Percentiles rank a stretch among this genome's conserved stretches.
These are phyloP conservation scores for Agriopis marginaria DNA, from an alignment of 2,888 invertebrate species.

Conservation along the genomic window DNA sequence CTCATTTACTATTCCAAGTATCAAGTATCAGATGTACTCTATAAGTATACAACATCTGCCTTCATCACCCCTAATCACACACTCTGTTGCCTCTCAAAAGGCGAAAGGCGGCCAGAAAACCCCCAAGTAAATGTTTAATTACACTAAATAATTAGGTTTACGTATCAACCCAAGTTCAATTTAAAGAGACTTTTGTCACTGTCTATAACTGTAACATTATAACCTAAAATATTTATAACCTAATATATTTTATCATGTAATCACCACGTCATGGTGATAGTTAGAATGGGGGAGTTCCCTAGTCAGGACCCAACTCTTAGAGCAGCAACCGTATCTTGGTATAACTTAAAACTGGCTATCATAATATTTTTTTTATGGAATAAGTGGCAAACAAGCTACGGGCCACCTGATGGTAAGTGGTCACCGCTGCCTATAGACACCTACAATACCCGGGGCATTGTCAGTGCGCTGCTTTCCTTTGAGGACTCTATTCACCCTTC, in stretches of 20 bases:
- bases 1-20: constrained; percentile 21
- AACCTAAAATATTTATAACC: neutral
- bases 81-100: constrained; percentile 72
- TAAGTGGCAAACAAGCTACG: no score
- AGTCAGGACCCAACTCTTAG: no score
- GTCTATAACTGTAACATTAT: neutral
- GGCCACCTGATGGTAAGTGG: no score
- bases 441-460: no score
- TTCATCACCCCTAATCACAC: constrained; percentile 74
- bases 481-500: no score
- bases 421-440: no score
- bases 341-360: no score
- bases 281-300: no score
- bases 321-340: no score
- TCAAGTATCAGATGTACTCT: constrained; percentile 19
- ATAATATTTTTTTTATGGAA: no score
- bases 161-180: constrained; percentile 35
- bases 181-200: constrained; percentile 21
- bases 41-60: constrained; percentile 45
- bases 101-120: constrained; percentile 59
- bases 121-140: constrained; percentile 66
- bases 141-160: constrained; percentile 67
- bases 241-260: neutral
- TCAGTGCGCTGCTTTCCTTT: no score
- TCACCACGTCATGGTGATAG: neutral